Evolutionary conservation across 2,797 vertebrate genomes (phyloP).

Genomic region (Falco naumanni): DNA sequence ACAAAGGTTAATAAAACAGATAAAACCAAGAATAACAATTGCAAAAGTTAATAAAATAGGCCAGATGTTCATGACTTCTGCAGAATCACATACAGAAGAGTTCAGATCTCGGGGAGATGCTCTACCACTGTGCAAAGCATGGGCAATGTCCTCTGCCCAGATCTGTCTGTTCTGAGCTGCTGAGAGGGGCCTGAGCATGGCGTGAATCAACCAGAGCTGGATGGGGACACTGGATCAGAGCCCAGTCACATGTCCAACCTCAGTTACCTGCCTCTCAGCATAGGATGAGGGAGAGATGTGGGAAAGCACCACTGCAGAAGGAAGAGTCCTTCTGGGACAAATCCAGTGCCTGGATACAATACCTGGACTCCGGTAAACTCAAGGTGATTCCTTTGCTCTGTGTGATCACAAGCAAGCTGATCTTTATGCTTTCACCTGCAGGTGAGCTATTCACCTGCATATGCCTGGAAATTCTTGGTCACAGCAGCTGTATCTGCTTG

Average conservation of each 20-base stretch:
- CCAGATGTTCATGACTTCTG: not conserved
- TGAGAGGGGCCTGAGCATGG: accelerated
- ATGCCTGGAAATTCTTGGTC: not conserved
- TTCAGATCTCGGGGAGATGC: not conserved
- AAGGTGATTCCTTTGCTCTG: not conserved
- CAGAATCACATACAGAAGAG: not conserved
- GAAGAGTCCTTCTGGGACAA: not conserved
- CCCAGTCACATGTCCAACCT: no score
- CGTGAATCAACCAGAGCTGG: not conserved
- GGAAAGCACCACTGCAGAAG: not conserved
- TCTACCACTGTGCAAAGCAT: not conserved
- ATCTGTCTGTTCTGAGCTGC: not conserved
- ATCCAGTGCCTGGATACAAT: not conserved
- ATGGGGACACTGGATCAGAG: not conserved
- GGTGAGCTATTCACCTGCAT: not conserved
- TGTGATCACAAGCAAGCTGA: not conserved
- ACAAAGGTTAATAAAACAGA: not conserved
- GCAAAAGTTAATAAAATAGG: not conserved
- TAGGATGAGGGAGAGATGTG: not conserved
- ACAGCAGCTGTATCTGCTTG: not conserved
- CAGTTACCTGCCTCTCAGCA: not conserved
- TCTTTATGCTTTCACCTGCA: not conserved
- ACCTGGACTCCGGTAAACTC: not conserved
- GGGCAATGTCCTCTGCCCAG: not conserved
- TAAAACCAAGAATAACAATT: not conserved